A percentile compares a stretch with the other conserved stretches of the same genome.
Evolutionary conservation across 1,140 invertebrate genomes (phyloP).

Genomic region (Campoletis sonorensis): DNA sequence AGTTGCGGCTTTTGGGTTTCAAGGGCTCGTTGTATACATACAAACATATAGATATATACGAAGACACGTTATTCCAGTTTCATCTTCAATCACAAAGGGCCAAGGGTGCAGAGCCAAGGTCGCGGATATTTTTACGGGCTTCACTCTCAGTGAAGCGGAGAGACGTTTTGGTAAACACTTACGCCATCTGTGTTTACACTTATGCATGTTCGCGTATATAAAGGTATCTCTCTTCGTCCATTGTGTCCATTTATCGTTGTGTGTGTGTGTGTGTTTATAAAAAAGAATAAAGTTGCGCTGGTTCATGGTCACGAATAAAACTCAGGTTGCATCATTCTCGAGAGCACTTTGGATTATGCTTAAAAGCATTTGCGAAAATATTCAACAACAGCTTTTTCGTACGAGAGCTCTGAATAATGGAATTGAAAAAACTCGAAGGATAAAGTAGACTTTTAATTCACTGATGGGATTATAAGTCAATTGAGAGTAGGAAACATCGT

Average conservation of each 20-base stretch:
- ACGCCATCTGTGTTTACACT: neutral
- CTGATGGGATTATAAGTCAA: neutral
- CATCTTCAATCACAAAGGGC: slow-evolving; percentile 17
- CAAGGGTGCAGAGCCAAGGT: slow-evolving; percentile 18
- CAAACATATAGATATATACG: neutral
- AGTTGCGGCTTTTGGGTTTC: no score
- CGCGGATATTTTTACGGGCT: slow-evolving; percentile 22
- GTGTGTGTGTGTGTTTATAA: no score
- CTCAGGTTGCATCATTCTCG: neutral
- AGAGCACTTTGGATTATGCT: slow-evolving; percentile 20
- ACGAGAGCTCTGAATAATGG: neutral
- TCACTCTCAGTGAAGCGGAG: neutral
- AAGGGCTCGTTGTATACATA: no score
- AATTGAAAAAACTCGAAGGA: neutral
- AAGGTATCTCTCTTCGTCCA: neutral
- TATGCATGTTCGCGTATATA: neutral
- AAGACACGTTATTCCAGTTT: neutral
- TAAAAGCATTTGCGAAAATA: neutral
- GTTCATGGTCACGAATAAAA: slow-evolving; percentile 17
- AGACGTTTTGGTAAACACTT: neutral
- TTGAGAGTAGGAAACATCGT: no score
- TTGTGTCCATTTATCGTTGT: no score
- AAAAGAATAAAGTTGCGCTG: neutral
- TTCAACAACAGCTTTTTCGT: neutral
- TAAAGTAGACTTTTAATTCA: neutral